phyloP scores from a whole-genome alignment of 1,140 invertebrate genomes.

The Brachionus sp. region DNA sequence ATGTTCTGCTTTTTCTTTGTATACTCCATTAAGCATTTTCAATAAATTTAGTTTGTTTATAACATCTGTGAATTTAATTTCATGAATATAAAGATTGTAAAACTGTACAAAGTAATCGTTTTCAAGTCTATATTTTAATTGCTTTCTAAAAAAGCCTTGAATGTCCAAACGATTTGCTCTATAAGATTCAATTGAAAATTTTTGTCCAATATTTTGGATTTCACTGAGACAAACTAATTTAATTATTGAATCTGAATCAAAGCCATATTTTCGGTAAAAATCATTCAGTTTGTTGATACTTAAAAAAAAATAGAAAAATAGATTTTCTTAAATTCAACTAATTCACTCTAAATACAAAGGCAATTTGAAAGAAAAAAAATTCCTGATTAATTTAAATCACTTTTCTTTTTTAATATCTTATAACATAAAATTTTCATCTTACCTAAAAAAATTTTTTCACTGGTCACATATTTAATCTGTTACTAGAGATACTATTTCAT shows the following conservation, averaged over 20 bases:
- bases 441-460: too few relatives aligned
- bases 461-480: too few relatives aligned
- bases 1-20: neutral
- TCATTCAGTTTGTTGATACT: neutral
- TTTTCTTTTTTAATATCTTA: too few relatives aligned
- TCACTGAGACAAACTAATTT: neutral
- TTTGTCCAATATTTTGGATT: neutral
- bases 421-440: too few relatives aligned
- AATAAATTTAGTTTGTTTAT: neutral
- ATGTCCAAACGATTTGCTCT: neutral
- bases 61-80: conserved; percentile 18
- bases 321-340: too few relatives aligned
- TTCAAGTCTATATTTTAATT: neutral
- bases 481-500: too few relatives aligned
- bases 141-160: neutral
- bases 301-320: neutral
- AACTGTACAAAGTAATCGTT: conserved; percentile 16
- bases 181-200: conserved; percentile 28
- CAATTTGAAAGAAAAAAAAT: too few relatives aligned
- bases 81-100: neutral
- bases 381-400: too few relatives aligned
- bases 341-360: too few relatives aligned
- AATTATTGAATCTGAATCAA: neutral
- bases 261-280: conserved; percentile 23
- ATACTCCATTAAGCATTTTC: neutral